These are phyloP conservation scores for Eurypyga helias DNA, from an alignment of 2,113 vertebrate species.

Conservation along the genomic window DNA sequence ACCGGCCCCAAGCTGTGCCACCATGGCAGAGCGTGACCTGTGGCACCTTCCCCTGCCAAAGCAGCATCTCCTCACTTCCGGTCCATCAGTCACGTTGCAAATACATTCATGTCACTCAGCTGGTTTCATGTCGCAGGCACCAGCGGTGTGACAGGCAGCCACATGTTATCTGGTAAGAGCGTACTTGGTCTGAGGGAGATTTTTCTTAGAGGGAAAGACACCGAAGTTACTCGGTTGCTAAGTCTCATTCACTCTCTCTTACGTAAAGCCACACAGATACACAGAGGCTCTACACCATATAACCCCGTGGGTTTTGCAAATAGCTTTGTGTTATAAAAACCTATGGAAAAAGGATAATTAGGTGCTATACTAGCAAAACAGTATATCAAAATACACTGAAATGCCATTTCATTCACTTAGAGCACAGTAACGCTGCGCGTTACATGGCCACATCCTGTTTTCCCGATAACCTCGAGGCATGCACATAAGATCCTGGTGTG, in stretches of 20 bases:
- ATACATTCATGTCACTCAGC: background rate
- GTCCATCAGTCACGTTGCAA: background rate
- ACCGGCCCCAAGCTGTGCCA: background rate
- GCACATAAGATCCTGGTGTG: background rate
- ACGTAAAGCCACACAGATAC: accelerated
- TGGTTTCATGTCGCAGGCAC: background rate
- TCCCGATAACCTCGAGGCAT: background rate
- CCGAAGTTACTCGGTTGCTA: background rate
- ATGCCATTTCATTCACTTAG: background rate
- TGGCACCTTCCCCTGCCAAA: background rate
- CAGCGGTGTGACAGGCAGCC: background rate
- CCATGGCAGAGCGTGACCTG: accelerated
- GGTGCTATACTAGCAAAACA: background rate
- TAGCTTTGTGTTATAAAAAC: background rate
- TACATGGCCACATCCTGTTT: background rate
- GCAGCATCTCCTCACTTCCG: background rate
- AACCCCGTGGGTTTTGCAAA: background rate
- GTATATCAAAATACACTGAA: background rate
- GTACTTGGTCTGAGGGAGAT: background rate
- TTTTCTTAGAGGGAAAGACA: background rate
- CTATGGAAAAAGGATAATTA: background rate
- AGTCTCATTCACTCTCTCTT: background rate
- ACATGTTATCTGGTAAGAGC: background rate
- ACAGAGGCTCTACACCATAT: background rate
- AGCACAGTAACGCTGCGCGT: accelerated